Percentiles rank a stretch among this genome's conserved stretches.
Conservation (phyloP, 2,888 invertebrate genomes). For the Eurytoma adleriae region DNA sequence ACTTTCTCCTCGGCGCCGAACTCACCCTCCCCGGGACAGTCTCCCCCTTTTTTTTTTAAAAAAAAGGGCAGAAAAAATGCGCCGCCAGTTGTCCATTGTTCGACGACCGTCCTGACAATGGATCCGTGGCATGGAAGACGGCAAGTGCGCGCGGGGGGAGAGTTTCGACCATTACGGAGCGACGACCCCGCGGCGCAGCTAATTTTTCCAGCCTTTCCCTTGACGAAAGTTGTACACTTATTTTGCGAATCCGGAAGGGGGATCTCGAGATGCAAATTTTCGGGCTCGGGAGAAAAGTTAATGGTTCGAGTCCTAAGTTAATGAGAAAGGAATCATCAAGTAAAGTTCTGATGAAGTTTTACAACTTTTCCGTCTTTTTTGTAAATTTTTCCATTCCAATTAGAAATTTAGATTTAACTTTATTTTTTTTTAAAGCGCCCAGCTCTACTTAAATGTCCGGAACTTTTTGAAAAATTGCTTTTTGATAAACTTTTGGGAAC, state of each 20-base stretch:
- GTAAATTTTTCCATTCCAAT: no score
- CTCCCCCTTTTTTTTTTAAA: background rate
- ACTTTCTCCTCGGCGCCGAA: background rate
- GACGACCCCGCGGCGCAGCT: background rate
- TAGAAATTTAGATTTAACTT: no score
- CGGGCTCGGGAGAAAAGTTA: background rate
- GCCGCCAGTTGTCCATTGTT: constrained; percentile 28
- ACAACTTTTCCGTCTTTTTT: no score
- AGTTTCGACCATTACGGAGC: background rate
- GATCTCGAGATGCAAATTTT: background rate
- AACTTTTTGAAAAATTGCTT: no score
- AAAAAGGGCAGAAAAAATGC: constrained; percentile 13
- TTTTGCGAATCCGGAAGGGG: no score
- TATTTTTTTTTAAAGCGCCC: no score
- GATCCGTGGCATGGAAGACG: background rate
- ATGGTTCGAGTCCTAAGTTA: background rate
- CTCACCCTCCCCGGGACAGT: background rate
- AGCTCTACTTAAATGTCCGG: no score
- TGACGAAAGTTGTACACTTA: no score
- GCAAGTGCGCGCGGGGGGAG: background rate
- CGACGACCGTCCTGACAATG: constrained; percentile 8
- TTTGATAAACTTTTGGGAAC: no score
- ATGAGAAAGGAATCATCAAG: background rate
- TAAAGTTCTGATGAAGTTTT: no score
- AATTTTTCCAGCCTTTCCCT: background rate